Evolutionary conservation across 2,113 vertebrate genomes (phyloP).

Genomic region (Podiceps cristatus): DNA sequence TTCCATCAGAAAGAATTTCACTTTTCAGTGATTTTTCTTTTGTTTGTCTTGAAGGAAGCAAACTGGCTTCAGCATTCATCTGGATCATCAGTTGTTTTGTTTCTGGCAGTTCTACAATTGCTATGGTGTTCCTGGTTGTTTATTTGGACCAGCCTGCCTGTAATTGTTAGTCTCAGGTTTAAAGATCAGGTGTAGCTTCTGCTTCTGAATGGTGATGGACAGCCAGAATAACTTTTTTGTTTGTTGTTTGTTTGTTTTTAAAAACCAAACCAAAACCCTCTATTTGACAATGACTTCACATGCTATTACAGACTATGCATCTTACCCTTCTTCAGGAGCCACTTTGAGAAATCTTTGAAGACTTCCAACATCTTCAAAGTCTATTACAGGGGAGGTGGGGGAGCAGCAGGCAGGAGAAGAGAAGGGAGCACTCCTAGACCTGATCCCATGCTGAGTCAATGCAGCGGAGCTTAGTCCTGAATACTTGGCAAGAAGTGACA

Average conservation of each 20-base stretch:
- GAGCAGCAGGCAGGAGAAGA: not conserved
- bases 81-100: not conserved
- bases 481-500: not conserved
- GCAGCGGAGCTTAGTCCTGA: not conserved
- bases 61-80: not conserved
- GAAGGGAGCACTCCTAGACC: not conserved
- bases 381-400: accelerated
- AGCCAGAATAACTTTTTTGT: not conserved
- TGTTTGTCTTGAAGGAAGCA: not conserved
- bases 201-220: not conserved
- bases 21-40: not conserved
- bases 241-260: not conserved
- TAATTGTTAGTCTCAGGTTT: not conserved
- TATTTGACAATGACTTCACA: not conserved
- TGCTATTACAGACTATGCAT: not conserved
- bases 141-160: not conserved
- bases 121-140: not conserved
- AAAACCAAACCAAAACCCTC: too few relatives aligned
- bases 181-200: not conserved
- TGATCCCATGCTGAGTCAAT: not conserved
- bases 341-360: not conserved
- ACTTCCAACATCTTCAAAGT: not conserved
- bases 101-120: not conserved
- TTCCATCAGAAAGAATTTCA: not conserved
- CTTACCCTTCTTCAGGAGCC: not conserved